A percentile compares a stretch with the other conserved stretches of the same genome.
phyloP scores from a whole-genome alignment of 2,888 invertebrate species.

The Apeira syringaria region DNA sequence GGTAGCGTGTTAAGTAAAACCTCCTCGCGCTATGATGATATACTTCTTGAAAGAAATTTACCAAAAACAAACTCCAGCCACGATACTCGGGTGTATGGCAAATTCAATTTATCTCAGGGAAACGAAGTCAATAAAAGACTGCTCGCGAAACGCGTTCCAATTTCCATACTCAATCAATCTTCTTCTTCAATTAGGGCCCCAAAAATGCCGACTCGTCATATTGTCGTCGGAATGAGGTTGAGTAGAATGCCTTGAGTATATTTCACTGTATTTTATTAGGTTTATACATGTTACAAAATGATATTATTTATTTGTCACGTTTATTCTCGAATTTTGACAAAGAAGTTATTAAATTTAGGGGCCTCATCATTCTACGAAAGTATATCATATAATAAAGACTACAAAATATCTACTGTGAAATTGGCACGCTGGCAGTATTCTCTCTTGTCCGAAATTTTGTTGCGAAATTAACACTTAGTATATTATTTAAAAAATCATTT shows the following conservation, averaged over 20 bases:
- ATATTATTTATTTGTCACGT: too few species aligned
- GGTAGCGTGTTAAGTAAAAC: neutral
- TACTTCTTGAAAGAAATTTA: constrained; percentile 14
- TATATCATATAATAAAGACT: too few species aligned
- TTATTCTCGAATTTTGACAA: too few species aligned
- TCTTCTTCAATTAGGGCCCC: constrained; percentile 32
- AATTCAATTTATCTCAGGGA: constrained; percentile 27
- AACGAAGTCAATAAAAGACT: constrained; percentile 32
- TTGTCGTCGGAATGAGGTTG: constrained; percentile 25
- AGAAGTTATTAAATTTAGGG: too few species aligned
- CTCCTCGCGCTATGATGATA: constrained; percentile 1
- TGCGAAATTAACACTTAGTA: too few species aligned
- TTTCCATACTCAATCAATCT: constrained; percentile 36
- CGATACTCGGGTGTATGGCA: constrained; percentile 23
- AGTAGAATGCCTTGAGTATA: constrained; percentile 15
- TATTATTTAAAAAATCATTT: too few species aligned
- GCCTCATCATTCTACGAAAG: too few species aligned
- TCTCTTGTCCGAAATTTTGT: too few species aligned
- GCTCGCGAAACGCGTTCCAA: constrained; percentile 26
- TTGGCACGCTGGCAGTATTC: too few species aligned
- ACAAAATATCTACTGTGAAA: too few species aligned
- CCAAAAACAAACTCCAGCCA: constrained; percentile 13
- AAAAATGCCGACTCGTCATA: constrained; percentile 30
- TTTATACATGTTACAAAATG: neutral
- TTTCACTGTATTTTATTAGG: constrained; percentile 18